phyloP scores from a whole-genome alignment of 2,888 invertebrate species.

The Sinohyriopsis cumingii region DNA sequence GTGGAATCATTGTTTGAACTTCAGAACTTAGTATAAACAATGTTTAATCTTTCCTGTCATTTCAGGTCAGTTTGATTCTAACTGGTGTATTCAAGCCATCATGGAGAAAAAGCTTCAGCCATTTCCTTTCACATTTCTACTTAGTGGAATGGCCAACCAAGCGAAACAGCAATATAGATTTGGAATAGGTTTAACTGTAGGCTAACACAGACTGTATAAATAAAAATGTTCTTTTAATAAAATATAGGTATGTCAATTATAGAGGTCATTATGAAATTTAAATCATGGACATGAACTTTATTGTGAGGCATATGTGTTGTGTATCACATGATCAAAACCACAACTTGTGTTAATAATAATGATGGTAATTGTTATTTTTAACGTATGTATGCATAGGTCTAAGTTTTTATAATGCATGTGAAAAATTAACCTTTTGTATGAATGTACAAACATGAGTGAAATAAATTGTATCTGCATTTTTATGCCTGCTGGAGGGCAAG shows the following conservation, averaged over 20 bases:
- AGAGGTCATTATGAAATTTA: neutral
- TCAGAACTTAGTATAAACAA: neutral
- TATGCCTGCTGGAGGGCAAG: no score
- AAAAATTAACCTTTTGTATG: no score
- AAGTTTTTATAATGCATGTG: neutral
- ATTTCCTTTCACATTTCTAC: conserved; percentile 92
- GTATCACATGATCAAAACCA: no score
- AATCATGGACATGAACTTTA: no score
- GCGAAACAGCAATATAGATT: conserved; percentile 92
- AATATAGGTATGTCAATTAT: neutral
- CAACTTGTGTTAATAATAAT: no score
- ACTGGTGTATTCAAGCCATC: conserved; percentile 86
- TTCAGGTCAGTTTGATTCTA: conserved; percentile 82
- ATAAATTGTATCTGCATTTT: no score
- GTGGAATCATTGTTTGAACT: neutral
- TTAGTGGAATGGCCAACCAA: conserved; percentile 94
- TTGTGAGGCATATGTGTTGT: no score
- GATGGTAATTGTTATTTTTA: no score
- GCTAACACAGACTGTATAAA: conserved; percentile 70
- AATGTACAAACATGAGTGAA: no score
- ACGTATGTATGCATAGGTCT: neutral
- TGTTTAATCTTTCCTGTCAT: conserved; percentile 12
- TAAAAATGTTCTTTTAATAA: neutral
- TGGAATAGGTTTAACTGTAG: conserved; percentile 95
- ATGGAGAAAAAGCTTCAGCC: conserved; percentile 94